Conservation (phyloP, 1,140 invertebrate genomes). For the Eueides isabella region DNA sequence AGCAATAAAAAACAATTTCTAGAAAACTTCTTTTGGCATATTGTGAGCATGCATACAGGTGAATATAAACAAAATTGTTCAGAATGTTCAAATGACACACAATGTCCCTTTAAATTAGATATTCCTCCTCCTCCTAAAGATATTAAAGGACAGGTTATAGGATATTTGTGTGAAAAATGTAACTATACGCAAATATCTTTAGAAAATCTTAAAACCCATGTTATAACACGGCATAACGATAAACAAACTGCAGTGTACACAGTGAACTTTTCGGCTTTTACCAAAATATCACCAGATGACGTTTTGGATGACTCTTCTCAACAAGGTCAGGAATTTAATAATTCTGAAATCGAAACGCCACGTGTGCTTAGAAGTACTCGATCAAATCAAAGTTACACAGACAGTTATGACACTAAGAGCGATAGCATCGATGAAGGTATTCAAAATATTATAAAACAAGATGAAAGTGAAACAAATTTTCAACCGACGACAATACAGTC, state of each 20-base stretch:
- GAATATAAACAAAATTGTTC: constrained; percentile 86
- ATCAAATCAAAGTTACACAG: constrained; percentile 47
- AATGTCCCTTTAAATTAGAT: constrained; percentile 63
- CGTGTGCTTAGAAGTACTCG: constrained; percentile 53
- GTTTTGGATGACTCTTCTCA: neutral
- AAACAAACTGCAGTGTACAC: constrained; percentile 69
- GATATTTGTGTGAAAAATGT: constrained; percentile 86
- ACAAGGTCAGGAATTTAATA: neutral
- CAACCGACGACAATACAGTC: constrained; percentile 47
- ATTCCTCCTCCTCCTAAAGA: constrained; percentile 70
- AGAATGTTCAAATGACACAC: constrained; percentile 70
- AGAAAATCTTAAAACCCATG: constrained; percentile 84
- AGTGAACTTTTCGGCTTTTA: constrained; percentile 55
- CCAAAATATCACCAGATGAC: constrained; percentile 2
- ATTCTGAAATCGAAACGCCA: neutral
- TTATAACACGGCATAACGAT: constrained; percentile 81
- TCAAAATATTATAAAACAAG: constrained; percentile 3
- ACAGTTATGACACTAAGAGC: constrained; percentile 42
- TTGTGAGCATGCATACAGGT: constrained; percentile 87
- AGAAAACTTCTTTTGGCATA: constrained; percentile 85
- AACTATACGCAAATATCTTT: constrained; percentile 86
- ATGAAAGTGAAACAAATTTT: neutral
- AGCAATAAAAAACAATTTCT: constrained; percentile 51
- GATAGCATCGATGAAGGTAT: constrained; percentile 26
- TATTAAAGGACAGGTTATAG: constrained; percentile 77